Evolutionary conservation across 2,113 vertebrate genomes (phyloP).

Genomic region (Mystacornis crossleyi): DNA sequence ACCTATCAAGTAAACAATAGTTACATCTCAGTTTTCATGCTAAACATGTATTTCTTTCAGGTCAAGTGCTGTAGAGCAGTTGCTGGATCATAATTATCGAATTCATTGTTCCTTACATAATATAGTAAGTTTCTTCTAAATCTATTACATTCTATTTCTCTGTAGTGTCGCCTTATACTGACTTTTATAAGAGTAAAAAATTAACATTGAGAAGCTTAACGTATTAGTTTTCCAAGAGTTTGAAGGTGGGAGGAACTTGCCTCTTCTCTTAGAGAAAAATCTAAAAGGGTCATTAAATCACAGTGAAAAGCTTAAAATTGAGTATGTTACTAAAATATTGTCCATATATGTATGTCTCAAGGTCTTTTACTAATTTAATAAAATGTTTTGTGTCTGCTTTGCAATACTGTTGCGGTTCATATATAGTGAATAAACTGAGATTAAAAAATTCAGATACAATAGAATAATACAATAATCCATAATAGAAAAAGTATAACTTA

Average conservation of each 20-base stretch:
- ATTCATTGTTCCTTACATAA: slow-evolving; percentile 94
- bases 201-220: background rate
- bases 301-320: background rate
- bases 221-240: background rate
- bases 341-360: background rate
- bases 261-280: background rate
- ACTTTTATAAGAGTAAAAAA: background rate
- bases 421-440: background rate
- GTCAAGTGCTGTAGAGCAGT: slow-evolving; percentile 89
- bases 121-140: slow-evolving; percentile 76
- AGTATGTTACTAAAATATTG: background rate
- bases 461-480: background rate
- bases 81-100: slow-evolving; percentile 95
- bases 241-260: background rate
- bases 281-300: background rate
- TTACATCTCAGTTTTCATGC: background rate
- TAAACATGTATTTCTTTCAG: slow-evolving; percentile 64
- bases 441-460: background rate
- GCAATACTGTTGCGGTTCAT: background rate
- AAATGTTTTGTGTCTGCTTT: background rate
- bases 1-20: background rate
- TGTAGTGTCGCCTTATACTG: background rate
- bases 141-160: background rate
- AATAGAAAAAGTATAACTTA: background rate
- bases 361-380: background rate